phyloP scores from a whole-genome alignment of 2,113 vertebrate species.

The Hylia prasina region DNA sequence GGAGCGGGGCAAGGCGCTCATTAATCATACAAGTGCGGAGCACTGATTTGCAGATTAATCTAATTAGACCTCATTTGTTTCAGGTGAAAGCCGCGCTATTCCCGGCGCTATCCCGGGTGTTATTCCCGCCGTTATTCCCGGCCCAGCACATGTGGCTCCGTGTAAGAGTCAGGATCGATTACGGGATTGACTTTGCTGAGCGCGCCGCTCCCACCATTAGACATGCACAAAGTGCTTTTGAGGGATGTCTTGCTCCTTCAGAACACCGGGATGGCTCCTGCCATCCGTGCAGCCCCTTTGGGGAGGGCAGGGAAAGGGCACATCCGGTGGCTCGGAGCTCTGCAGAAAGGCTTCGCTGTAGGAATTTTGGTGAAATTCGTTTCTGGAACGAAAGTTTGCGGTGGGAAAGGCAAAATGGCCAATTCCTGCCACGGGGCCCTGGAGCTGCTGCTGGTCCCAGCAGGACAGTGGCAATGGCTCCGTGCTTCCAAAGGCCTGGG shows the following conservation, averaged over 20 bases:
- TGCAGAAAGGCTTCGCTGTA: background rate
- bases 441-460: background rate
- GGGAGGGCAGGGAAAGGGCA: background rate
- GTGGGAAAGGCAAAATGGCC: background rate
- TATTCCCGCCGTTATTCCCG: background rate
- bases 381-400: background rate
- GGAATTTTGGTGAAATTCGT: background rate
- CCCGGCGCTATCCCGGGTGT: background rate
- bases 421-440: background rate
- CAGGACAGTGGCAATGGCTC: rapidly evolving
- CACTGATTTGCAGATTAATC: slow-evolving; percentile 25
- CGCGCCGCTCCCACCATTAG: background rate
- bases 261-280: slow-evolving; percentile 39
- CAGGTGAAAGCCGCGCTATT: slow-evolving; percentile 13
- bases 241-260: slow-evolving; percentile 33
- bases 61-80: slow-evolving; percentile 47
- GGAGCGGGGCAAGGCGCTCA: background rate
- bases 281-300: background rate
- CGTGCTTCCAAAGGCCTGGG: background rate
- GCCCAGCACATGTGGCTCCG: background rate
- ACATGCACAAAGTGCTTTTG: slow-evolving; percentile 8
- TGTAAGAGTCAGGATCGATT: slow-evolving; percentile 31
- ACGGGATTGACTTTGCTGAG: background rate
- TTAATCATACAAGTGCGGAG: slow-evolving; percentile 41
- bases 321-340: background rate